These are phyloP conservation scores for Cryptotis parvus DNA, from an alignment of 2,113 vertebrate species.

Conservation along the genomic window DNA sequence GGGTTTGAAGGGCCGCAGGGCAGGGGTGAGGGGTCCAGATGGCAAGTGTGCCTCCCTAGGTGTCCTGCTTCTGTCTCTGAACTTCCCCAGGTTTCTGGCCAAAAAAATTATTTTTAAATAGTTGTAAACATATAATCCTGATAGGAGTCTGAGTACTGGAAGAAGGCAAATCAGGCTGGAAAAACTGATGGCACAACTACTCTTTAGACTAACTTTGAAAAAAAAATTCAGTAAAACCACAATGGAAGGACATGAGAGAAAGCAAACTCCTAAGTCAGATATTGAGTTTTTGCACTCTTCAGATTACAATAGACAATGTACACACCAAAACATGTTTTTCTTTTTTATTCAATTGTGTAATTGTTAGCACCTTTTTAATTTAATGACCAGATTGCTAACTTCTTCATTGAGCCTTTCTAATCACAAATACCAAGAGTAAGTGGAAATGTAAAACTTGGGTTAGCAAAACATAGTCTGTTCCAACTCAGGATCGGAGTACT, in stretches of 20 bases:
- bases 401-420: neutral
- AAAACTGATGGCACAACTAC: neutral
- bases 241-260: neutral
- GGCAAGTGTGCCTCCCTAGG: too few relatives aligned
- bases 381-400: neutral
- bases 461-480: neutral
- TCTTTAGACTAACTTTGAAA: neutral
- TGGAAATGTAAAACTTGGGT: neutral
- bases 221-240: neutral
- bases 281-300: neutral
- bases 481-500: neutral
- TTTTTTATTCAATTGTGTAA: neutral
- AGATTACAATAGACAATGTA: neutral
- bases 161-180: neutral
- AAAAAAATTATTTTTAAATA: neutral
- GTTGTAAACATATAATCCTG: neutral
- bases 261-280: neutral
- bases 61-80: too few relatives aligned
- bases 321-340: neutral
- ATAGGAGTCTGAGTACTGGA: neutral
- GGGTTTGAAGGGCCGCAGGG: too few relatives aligned
- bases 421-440: neutral
- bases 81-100: too few relatives aligned
- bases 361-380: neutral
- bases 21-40: too few relatives aligned